Base-by-base conservation (phyloP, 2,797 vertebrate genomes). In the Botia almorhae region DNA sequence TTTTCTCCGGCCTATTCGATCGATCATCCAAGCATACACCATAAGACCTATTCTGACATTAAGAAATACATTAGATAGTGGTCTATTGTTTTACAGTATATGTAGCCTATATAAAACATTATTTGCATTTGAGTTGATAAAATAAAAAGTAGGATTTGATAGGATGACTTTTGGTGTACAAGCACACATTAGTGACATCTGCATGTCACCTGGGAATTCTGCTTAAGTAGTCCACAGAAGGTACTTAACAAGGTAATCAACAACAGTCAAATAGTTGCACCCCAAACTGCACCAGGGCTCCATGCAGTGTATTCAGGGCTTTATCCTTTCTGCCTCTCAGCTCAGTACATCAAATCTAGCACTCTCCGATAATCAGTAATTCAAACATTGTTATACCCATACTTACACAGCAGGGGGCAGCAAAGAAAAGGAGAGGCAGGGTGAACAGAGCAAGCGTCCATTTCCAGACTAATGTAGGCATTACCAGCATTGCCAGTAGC, bases 391-490 rank as follows among this genome's bases (percentile, higher is more conserved):
- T 56, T 60, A 58, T 16, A 77, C 11, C 33, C 70, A 69, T 90
- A 96, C 96, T 87, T 93, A 97, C 97, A 85, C 93, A 95, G 19
- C 93, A 95, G 16, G 96, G 88, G 87, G 89, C 82, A 4, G 96
- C 84, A 5, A 97, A 98, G 33, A 97, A 67, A 33, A 94, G 84
- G 4, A 96, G 87, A 0, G 96, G 96, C 36, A 94, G 53, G 0
- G 94, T 90, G 0, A 97, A 97, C 7, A 98, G 88, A 61, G 93
- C 85, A 7, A 97, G 95, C 72, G 97, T 92, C 96, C 96, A 97
- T n/a, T 94, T 95, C 96, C 96, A 97, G 84, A 96, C 96, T 0
- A 96, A 92, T 0, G 93, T 94, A 85, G 97, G 96, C 96, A 98
- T 97, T 87, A 97, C 86, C 50, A 93, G 84, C 81, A 97, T 89